Base-by-base conservation (phyloP, 2,113 vertebrate genomes). In the Hippocampus barbouri region DNA sequence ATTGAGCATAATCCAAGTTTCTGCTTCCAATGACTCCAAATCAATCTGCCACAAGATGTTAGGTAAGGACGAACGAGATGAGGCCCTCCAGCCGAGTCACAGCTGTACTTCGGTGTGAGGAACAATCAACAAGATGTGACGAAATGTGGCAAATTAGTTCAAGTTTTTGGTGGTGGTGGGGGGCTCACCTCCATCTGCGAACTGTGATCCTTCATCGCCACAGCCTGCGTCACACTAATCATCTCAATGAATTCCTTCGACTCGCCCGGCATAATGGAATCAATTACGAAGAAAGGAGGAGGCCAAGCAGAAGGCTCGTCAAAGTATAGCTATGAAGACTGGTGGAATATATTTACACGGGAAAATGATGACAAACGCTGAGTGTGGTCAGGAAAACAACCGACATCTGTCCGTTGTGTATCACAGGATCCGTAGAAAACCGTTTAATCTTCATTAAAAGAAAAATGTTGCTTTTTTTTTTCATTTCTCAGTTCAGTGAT, bases 241-340 rank as follows among this genome's bases (percentile, higher is more conserved):
- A 80, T 45, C 68, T 72, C 74, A 70, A 85, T 73, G 30, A 80
- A 87, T 87, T 82, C 83, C 70, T 79, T 63, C 71, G 64, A 75
- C 72, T 69, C 71, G 79, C 20, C 75, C 30, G 70, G 25, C 67
- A 70, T 84, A 78, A 77, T 85, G 71, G 77, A 83, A 83, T 80
- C 79, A 82, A 83, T 88, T 87, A 78, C 64, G 25, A 27, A 74
- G 49, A 74, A 84, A 76, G 78, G 25, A 80, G 51, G n/a, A 9
- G 56, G 45, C 43, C 12, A 51, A n/a, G 53, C 65, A 34, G 56
- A 65, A 73, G 41, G 23, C n/a, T 66, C 43, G 64, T 25, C 41
- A 66, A 66, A 27, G 23, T 66, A 47, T 47, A 66, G 49, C 15
- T 15, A 47, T 27, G 14, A 66, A 66, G 41, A 18, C n/a, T 18